Evolutionary conservation across 2,888 invertebrate genomes (phyloP), one percentile per base, ranked within the genome.

Genomic region (Aspidiotus rigidus): DNA sequence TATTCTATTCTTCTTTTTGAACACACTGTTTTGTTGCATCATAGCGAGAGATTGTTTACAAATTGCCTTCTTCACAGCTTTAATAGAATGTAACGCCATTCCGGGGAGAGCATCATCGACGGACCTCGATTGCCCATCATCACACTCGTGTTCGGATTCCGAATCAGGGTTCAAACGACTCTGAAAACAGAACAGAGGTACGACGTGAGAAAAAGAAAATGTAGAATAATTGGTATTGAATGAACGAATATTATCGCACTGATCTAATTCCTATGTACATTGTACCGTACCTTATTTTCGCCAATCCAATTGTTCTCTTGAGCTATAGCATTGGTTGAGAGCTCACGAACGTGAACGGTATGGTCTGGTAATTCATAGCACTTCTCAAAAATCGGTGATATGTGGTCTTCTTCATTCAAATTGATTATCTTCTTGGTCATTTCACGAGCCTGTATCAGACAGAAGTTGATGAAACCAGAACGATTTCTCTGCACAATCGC

Each of bases 311-410:
- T 83, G 74, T 85, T 84, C 75, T 83, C 83, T 70, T 85, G 82
- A n/a, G 87, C 85, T 56, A 89, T 79, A 64, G 86, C 86, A 71
- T 84, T 84, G 54, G 87, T 80, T 16, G 88, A 85, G 9, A 91
- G 78, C 76, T 90, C 89, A 0, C 87, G 82, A 71, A 91, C 86
- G 80, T 87, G 88, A 0, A 91, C 88, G 73, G 86, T 87, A 0
- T 89, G 89, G 76, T 87, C 85, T 54, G 86, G 86, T 74, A 88
- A 85, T 77, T 90, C 86, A 78, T 87, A 88, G 75, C 88, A 28
- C 3, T 28, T 57, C 16, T 66, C 86, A 59, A 66, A 87, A 77
- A 74, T 87, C 81, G 75, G 87, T 85, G 72, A 88, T 78, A 75
- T 87, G 87, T 56, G 87, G 87, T 73, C 87, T 81, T 0, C 86